phyloP scores from a whole-genome alignment of 2,797 vertebrate species.

The Cephalopachus bancanus region DNA sequence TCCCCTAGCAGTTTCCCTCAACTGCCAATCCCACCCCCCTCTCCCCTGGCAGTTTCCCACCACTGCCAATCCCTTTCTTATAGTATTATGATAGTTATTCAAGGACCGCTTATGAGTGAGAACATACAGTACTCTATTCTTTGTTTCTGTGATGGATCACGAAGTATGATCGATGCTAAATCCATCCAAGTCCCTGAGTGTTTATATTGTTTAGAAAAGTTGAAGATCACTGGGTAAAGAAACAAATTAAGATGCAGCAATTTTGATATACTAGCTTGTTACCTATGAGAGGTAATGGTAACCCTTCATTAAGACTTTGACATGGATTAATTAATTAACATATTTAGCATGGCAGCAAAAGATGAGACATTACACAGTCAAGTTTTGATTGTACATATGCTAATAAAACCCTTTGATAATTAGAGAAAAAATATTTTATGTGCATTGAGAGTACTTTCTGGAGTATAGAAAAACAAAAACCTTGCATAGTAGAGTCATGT shows the following conservation, averaged over 20 bases:
- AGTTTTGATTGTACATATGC: not conserved
- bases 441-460: not conserved
- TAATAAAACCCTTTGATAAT: constrained; percentile 7
- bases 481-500: not conserved
- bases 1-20: too few relatives aligned
- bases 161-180: too few relatives aligned
- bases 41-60: too few relatives aligned
- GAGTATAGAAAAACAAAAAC: not conserved
- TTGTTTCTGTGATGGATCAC: too few relatives aligned
- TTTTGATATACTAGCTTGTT: not conserved
- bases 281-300: not conserved
- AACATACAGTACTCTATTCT: too few relatives aligned
- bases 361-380: not conserved
- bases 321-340: not conserved
- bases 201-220: not conserved
- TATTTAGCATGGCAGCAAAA: not conserved
- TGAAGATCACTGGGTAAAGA: not conserved
- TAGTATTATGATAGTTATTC: too few relatives aligned
- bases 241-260: not conserved
- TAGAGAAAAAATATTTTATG: not conserved
- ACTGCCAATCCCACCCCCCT: too few relatives aligned
- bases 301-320: not conserved
- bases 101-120: too few relatives aligned
- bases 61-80: too few relatives aligned
- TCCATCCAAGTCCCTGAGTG: not conserved